Evolutionary conservation across 1,140 invertebrate genomes (phyloP), one percentile per base, ranked within the genome.

Genomic region (Branchinecta lynchi): DNA sequence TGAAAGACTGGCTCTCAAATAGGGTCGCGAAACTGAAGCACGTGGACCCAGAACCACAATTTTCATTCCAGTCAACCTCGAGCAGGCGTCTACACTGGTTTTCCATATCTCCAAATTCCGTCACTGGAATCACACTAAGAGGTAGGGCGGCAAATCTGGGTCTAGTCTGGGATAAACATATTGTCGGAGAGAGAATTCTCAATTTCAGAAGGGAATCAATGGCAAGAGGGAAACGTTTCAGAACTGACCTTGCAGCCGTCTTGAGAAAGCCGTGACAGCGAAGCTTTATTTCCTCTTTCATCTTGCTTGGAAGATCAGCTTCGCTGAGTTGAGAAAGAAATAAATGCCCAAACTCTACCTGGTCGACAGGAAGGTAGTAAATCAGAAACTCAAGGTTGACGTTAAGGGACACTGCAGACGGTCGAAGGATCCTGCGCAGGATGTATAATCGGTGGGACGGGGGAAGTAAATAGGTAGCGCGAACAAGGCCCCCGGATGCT

Each of bases 201-300:
- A 51, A 51, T 51, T 51, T 9, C 9, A 51, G 46, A 51, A 51
- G 46, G 46, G 46, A 51, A 51, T 51, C 46, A 51, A 51, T 51
- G n/a, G 9, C 46, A 51, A 51, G 46, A 51, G 46, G 46, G 9
- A 51, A 51, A 51, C 46, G 9, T 51, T 51, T n/a, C 46, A 51
- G 46, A 51, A 51, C 46, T 51, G 46, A 51, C 46, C 46, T 51
- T 51, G 46, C 46, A 51, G 46, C n/a, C 46, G 46, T 51, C 46
- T 51, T 51, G 46, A 51, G 46, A 51, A 51, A 51, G 46, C 46
- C 46, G 46, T 51, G n/a, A 51, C 46, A 51, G 46, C 46, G 46
- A 51, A 51, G 46, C 46, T 51, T 51, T 51, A 51, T 51, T 51
- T 51, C n/a, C 46, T 51, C 46, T 51, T 51, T 51, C 46, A 51